Percentiles rank a stretch among this genome's conserved stretches.
Evolutionary conservation across 2,888 invertebrate species (phyloP).

Genomic region (Scelioninae gen. 1): DNA sequence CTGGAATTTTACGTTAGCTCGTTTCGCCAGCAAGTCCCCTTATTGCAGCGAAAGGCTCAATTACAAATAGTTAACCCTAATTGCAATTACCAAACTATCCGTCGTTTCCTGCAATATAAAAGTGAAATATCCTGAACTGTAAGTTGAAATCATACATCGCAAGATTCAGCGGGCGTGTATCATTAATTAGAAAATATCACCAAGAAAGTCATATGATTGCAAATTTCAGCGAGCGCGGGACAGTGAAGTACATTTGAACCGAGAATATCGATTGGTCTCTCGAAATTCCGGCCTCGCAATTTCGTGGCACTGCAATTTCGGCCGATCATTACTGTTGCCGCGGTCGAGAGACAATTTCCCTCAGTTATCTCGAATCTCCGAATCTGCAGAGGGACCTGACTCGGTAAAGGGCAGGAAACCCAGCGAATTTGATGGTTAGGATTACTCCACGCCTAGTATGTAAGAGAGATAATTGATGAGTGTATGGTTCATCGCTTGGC

Average conservation of each 20-base stretch:
- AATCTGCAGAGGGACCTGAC: conserved; percentile 49
- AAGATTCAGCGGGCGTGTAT: background rate
- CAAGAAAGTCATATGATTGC: conserved; percentile 32
- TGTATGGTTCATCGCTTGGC: conserved; percentile 77
- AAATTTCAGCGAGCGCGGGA: conserved; percentile 23
- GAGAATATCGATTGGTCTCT: conserved; percentile 65
- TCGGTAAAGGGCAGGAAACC: conserved; percentile 59
- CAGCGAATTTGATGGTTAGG: conserved; percentile 65
- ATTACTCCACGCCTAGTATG: conserved; percentile 71
- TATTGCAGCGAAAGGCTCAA: no score
- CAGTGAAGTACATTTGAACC: conserved; percentile 34
- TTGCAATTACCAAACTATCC: conserved; percentile 10
- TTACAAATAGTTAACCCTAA: conserved; percentile 29
- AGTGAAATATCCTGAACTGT: background rate
- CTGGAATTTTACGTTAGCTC: no score
- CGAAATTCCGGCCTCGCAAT: conserved; percentile 69
- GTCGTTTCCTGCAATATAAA: background rate
- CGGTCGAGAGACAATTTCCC: conserved; percentile 76
- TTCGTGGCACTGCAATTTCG: conserved; percentile 74
- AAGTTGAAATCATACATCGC: background rate
- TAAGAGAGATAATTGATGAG: conserved; percentile 81
- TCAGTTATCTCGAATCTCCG: conserved; percentile 72
- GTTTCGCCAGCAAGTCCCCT: no score
- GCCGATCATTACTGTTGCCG: conserved; percentile 77
- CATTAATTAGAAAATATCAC: conserved; percentile 37